Evolutionary conservation across 2,888 invertebrate species (phyloP), one percentile per base, ranked within the genome.

Genomic region (Drosophila maculinotata): DNA sequence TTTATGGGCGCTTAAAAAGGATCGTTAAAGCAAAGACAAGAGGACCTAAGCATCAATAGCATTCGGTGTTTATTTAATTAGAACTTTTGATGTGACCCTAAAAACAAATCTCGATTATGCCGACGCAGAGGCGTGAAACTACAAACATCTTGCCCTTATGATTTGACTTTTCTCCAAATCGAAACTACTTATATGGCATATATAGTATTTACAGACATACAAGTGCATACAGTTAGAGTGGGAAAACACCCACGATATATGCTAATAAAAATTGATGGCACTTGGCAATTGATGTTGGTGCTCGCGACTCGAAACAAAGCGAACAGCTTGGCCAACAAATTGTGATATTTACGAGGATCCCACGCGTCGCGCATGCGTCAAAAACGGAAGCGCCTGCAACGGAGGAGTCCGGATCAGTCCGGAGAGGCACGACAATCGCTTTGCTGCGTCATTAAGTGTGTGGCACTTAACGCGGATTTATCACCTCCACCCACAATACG

Each of bases 391-490:
- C 81, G 63, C 39, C 48, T 65, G 49, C 42, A 20, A 38, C 28
- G 14, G 5, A 6, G 17, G 36, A 20, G 23, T 14, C 6, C 10
- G 7, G 7, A 20, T 8, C 15, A 7, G 6, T 12, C 47, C 17
- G 26, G 26, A 20, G 30, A 42, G 42, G 44, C 42, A 42, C 53
- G 48, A 14, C 28, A 15, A 39, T 20, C 51, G 30, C 12, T 15
- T 25, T 38, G 38, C 28, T 39, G 66, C 59, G 68, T 78, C 80
- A 74, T 87, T 89, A 89, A 89, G 76, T 77, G 79, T 67, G 75
- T 10, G 10, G 30, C 87, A 87, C 86, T 89, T 89, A 89, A 89
- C 78, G 67, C 77, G 79, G 88, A 89, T 88, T 89, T 89, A 89
- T 89, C 79, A 85, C 87, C 81, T 75, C 62, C 88, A 76, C 86